Conservation (phyloP, 2,888 invertebrate genomes). For the Pycnomerus fuliginosus region DNA sequence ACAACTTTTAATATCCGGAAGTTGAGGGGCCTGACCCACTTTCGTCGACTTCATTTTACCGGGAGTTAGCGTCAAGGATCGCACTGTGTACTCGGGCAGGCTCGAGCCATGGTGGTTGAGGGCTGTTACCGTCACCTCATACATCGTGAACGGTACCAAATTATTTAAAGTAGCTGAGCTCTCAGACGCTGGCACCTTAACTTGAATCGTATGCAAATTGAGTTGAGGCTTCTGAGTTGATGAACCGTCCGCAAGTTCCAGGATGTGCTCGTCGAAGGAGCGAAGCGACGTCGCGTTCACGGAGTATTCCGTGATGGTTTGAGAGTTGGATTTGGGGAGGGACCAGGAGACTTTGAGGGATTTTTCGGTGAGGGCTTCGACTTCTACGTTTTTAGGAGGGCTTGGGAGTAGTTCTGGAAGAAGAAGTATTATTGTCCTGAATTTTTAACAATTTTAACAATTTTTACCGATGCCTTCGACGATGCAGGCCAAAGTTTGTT, state of each 20-base stretch:
- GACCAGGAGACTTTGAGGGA: conserved; percentile 72
- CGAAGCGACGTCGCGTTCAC: conserved; percentile 72
- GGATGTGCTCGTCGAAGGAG: conserved; percentile 65
- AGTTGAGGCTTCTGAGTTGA: conserved; percentile 43
- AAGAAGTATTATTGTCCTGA: conserved; percentile 10
- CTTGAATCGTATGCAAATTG: conserved; percentile 50
- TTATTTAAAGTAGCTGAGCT: conserved; percentile 62
- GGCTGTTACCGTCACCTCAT: conserved; percentile 73
- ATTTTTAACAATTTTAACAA: too few species aligned
- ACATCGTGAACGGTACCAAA: conserved; percentile 78
- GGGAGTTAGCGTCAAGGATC: conserved; percentile 70
- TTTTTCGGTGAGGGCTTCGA: conserved; percentile 71
- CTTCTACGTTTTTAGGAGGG: conserved; percentile 70
- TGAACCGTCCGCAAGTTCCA: conserved; percentile 50
- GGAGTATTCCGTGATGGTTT: conserved; percentile 65
- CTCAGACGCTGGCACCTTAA: conserved; percentile 61
- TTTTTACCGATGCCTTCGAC: conserved; percentile 74
- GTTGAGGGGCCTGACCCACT: conserved; percentile 62
- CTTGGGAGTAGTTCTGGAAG: conserved; percentile 71
- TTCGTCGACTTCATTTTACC: conserved; percentile 61
- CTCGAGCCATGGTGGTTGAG: conserved; percentile 74
- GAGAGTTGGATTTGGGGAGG: conserved; percentile 63
- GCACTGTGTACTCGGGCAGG: conserved; percentile 71
- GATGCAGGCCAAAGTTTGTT: conserved; percentile 79
- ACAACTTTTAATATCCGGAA: conserved; percentile 73